These are phyloP conservation scores for Pangasius macronema DNA, from an alignment of 2,797 vertebrate species.

Conservation along the genomic window DNA sequence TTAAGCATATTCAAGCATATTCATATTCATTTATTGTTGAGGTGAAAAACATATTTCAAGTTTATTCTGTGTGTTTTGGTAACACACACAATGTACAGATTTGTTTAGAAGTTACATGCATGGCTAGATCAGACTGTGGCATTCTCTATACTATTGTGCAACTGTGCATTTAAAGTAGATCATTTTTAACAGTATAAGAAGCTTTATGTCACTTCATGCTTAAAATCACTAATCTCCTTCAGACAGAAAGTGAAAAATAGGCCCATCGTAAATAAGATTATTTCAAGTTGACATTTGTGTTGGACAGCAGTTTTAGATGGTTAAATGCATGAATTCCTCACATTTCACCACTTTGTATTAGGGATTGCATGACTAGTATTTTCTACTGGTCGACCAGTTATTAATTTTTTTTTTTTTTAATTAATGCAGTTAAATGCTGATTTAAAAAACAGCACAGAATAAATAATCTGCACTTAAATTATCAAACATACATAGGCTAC, in stretches of 20 bases:
- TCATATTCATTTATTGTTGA: neutral
- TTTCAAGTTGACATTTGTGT: neutral
- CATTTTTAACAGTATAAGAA: neutral
- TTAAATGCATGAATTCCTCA: neutral
- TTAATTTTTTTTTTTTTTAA: neutral
- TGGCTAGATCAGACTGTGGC: neutral
- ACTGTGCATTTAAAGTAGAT: neutral
- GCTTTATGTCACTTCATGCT: neutral
- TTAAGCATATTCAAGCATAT: neutral
- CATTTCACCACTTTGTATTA: neutral
- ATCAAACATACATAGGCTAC: neutral
- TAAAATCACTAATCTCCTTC: constrained; percentile 4
- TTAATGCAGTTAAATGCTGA: neutral
- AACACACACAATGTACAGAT: neutral
- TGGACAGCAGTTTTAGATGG: neutral
- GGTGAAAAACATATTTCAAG: neutral
- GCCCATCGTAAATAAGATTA: neutral
- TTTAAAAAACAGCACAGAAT: neutral
- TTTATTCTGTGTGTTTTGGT: neutral
- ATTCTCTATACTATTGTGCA: neutral
- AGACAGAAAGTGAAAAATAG: neutral
- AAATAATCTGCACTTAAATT: neutral
- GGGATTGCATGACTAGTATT: neutral
- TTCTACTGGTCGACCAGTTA: neutral
- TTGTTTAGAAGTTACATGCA: neutral